Evolutionary conservation across 2,797 vertebrate species (phyloP), one percentile per base, ranked within the genome.

Genomic region (Mastacembelus armatus): DNA sequence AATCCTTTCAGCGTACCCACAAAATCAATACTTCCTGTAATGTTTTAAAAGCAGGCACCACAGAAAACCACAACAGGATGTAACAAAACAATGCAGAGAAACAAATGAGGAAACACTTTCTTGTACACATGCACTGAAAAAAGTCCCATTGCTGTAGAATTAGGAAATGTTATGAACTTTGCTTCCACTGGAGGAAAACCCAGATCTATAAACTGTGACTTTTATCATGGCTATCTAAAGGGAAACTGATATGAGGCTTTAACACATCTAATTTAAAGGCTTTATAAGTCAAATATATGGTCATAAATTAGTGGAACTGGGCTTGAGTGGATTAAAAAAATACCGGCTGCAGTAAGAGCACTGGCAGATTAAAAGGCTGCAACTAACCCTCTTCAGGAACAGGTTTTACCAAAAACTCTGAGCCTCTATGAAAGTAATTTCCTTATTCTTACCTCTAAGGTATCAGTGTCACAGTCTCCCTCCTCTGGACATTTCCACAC

Each of bases 381-480:
- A 52, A 36, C 8, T 12, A 5, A 12, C 39, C 55, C 4, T 12
- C 16, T 14, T 19, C n/a, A 19, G 29, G n/a, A 19, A 6, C 2
- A 11, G n/a, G n/a, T 18, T 18, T 11, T 30, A 49, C n/a, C n/a
- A 11, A 11, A 29, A 48, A 24, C 2, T 5, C 55, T 7, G 6
- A 66, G 33, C 18, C 11, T 16, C 9, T n/a, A 16, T 14, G 1
- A 21, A 15, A 15, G 44, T 30, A 10, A 30, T 54, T 22, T 2
- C 7, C 16, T 21, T 51, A 16, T 1, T 60, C 73, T 86, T 81
- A 99, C 98, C 96, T 99, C 98, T 66, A 99, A 88, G 44, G 95
- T 93, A n/a, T 99, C 97, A 2, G 88, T 74, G 59, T 99, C 96
- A 76, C 95, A 97, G 39, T 99, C 98, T 1, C 94, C 94, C 77